phyloP scores from a whole-genome alignment of 2,888 invertebrate genomes.

The Heliconius hortense region DNA sequence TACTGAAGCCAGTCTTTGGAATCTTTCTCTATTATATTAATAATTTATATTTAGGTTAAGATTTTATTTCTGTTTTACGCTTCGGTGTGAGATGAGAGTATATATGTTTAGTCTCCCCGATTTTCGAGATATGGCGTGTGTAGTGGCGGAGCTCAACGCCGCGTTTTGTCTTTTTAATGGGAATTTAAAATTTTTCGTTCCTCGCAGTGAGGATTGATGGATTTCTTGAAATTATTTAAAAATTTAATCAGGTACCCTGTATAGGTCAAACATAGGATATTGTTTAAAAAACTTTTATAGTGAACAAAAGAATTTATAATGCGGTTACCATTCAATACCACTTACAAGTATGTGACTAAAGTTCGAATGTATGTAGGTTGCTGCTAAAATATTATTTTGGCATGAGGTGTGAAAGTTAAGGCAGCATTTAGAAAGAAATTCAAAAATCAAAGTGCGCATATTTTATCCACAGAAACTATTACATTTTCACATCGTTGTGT shows the following conservation, averaged over 20 bases:
- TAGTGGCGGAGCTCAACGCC: background rate
- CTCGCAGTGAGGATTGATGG: background rate
- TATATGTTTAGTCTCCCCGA: background rate
- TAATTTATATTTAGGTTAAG: too few relatives aligned
- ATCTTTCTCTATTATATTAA: too few relatives aligned
- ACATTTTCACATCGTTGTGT: background rate
- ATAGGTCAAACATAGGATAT: background rate
- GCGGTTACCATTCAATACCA: conserved; percentile 10
- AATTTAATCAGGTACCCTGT: background rate
- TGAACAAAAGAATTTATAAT: conserved; percentile 23
- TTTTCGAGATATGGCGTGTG: background rate
- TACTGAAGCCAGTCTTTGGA: too few relatives aligned
- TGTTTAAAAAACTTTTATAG: background rate
- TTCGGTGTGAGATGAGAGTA: background rate
- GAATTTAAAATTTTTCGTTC: too few relatives aligned
- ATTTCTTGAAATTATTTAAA: background rate
- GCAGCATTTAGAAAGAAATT: background rate
- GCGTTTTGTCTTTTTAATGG: background rate
- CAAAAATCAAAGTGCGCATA: background rate
- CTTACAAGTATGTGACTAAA: conserved; percentile 4
- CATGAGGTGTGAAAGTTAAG: background rate
- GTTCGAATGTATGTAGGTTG: background rate
- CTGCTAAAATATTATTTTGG: background rate
- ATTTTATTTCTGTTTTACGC: too few relatives aligned
- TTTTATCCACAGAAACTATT: background rate